phyloP scores from a whole-genome alignment of 92 coral and sea anemone species.

The Epizoanthus illoricatus region DNA sequence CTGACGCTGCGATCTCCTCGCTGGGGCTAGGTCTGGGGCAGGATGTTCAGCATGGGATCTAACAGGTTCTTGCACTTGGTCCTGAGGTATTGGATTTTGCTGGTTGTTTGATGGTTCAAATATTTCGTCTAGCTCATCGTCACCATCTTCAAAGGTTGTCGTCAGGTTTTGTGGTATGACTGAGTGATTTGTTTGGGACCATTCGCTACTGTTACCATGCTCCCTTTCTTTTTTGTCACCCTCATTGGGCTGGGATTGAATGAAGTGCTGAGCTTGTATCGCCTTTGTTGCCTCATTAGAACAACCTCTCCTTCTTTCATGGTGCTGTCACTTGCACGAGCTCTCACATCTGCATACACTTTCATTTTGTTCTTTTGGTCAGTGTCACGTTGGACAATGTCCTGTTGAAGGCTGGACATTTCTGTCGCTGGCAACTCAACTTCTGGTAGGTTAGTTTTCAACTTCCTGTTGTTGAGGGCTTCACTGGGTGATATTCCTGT shows the following conservation, averaged over 20 bases:
- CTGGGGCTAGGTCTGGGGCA: background rate
- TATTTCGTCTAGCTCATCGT: constrained; percentile 22
- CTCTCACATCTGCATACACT: constrained; percentile 23
- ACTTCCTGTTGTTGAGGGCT: constrained; percentile 53
- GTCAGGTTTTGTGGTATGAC: constrained; percentile 35
- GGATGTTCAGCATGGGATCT: constrained; percentile 28
- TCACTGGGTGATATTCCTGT: constrained; percentile 53
- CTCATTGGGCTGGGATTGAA: constrained; percentile 32
- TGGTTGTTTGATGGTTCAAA: background rate
- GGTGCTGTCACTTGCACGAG: constrained; percentile 16
- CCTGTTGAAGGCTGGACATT: constrained; percentile 27
- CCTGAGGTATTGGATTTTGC: background rate
- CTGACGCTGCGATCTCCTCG: constrained; percentile 27
- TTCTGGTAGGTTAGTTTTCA: constrained; percentile 57
- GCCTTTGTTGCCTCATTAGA: constrained; percentile 36
- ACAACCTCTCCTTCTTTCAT: constrained; percentile 7
- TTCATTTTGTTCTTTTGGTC: constrained; percentile 11
- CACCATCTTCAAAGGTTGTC: constrained; percentile 27
- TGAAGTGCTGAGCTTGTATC: constrained; percentile 53
- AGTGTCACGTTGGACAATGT: constrained; percentile 5
- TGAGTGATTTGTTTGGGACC: constrained; percentile 38
- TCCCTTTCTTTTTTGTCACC: constrained; percentile 35
- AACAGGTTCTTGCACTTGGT: constrained; percentile 4
- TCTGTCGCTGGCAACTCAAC: background rate
- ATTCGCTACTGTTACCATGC: constrained; percentile 44